Conservation (phyloP, 2,797 vertebrate species). For the Enteromius anoplus region DNA sequence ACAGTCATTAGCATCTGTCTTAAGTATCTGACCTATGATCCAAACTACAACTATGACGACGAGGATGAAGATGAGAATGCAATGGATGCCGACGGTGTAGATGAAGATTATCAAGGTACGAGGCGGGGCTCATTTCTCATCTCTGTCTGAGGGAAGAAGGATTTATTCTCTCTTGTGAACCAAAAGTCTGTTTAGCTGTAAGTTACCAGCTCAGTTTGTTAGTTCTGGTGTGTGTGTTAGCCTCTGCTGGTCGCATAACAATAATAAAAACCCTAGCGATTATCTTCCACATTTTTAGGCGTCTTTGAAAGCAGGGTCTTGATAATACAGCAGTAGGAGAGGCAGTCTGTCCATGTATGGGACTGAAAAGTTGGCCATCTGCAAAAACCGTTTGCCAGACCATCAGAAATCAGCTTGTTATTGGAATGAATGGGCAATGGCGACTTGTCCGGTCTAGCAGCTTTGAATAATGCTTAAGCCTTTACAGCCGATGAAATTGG, state of each 20-base stretch:
- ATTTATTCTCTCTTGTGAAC: background rate
- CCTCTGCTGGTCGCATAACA: conserved; percentile 26
- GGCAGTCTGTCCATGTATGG: background rate
- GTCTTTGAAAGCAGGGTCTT: background rate
- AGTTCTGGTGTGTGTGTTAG: conserved; percentile 30
- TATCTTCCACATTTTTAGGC: background rate
- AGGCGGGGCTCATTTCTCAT: background rate
- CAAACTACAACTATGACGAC: conserved; percentile 99
- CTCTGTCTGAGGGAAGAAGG: background rate
- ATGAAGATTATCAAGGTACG: conserved; percentile 98
- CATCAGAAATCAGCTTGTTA: conserved; percentile 18
- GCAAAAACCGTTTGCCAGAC: background rate
- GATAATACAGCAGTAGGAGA: background rate
- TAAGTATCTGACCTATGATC: conserved; percentile 98
- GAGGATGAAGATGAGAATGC: conserved; percentile 99
- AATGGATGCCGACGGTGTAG: conserved; percentile 95
- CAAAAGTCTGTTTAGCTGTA: conserved; percentile 21
- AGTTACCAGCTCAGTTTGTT: conserved; percentile 18
- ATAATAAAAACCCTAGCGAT: conserved; percentile 4
- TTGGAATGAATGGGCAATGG: background rate
- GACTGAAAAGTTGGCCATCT: background rate
- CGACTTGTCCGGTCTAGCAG: background rate
- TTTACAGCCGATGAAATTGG: conserved; percentile 14
- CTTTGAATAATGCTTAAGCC: conserved; percentile 33
- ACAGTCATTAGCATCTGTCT: conserved; percentile 98